These are phyloP conservation scores for Harlomillsia oculata DNA, from an alignment of 1,140 invertebrate species.

Conservation along the genomic window DNA sequence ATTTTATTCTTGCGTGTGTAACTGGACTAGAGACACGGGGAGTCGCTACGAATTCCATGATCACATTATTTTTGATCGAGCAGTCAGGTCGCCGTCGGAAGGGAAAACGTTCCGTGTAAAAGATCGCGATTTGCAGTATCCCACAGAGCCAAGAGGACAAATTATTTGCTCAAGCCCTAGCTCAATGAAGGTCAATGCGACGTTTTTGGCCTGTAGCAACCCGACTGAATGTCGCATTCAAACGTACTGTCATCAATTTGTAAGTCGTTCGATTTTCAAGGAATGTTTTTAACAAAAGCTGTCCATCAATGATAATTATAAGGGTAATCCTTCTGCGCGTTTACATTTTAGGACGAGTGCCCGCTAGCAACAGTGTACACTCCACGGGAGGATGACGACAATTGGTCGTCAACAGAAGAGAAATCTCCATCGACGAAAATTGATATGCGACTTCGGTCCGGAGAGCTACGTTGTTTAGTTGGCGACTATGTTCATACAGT, in stretches of 20 bases:
- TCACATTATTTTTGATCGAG: not conserved
- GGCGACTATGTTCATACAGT: conserved; percentile 16
- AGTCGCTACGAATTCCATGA: conserved; percentile 2
- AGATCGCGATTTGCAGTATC: conserved; percentile 2
- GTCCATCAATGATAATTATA: too few species aligned
- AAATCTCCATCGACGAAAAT: not conserved
- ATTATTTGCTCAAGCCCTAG: conserved; percentile 10
- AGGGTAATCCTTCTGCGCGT: too few species aligned
- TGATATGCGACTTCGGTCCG: not conserved
- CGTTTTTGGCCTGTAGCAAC: conserved; percentile 15
- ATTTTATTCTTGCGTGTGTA: not conserved
- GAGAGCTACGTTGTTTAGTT: conserved; percentile 10
- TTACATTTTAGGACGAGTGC: conserved; percentile 3
- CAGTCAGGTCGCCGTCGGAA: not conserved
- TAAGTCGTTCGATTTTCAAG: too few species aligned
- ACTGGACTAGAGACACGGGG: not conserved
- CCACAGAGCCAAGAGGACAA: conserved; percentile 7
- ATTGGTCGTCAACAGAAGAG: too few species aligned
- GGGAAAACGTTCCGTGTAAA: not conserved
- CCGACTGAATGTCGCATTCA: conserved; percentile 20
- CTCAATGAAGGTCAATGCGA: conserved; percentile 13
- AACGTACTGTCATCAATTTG: conserved; percentile 3
- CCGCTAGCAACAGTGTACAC: not conserved
- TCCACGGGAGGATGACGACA: too few species aligned
- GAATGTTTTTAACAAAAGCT: too few species aligned